A percentile compares a stretch with the other conserved stretches of the same genome.
These are phyloP conservation scores for Exocentrus adspersus DNA, from an alignment of 2,888 invertebrate genomes.

Conservation along the genomic window DNA sequence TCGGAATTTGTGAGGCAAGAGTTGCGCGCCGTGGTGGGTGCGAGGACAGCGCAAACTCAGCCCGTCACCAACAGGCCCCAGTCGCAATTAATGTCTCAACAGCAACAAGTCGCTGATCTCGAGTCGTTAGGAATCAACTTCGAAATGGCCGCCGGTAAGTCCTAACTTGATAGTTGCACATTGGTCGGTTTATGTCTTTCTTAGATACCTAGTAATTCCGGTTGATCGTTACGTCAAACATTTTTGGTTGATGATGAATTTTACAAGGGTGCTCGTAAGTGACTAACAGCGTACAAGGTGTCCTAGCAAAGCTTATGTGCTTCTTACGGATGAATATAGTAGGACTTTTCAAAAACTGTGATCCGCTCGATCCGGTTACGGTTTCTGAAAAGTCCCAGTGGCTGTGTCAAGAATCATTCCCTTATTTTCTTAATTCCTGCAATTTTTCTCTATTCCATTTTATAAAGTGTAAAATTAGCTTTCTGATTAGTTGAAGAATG, in stretches of 20 bases:
- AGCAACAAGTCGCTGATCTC: slow-evolving; percentile 68
- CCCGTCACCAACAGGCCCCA: slow-evolving; percentile 48
- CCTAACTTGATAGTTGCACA: background rate
- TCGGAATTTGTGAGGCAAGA: slow-evolving; percentile 94
- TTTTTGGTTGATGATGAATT: slow-evolving; percentile 19
- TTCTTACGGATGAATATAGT: too few species aligned
- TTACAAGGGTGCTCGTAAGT: background rate
- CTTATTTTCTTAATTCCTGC: too few species aligned
- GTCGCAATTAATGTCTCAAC: slow-evolving; percentile 56
- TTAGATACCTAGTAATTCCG: slow-evolving; percentile 14
- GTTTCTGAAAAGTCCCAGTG: too few species aligned
- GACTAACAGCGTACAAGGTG: slow-evolving; percentile 10
- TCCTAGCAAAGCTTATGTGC: too few species aligned
- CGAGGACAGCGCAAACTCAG: slow-evolving; percentile 71
- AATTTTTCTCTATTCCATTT: too few species aligned
- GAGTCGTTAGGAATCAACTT: slow-evolving; percentile 76
- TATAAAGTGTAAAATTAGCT: too few species aligned
- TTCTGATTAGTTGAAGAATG: too few species aligned
- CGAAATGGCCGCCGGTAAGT: slow-evolving; percentile 74
- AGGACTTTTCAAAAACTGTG: too few species aligned
- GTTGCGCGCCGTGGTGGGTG: slow-evolving; percentile 87
- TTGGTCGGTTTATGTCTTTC: too few species aligned
- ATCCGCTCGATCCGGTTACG: too few species aligned
- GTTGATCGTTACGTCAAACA: slow-evolving; percentile 23
- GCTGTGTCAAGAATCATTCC: too few species aligned